phyloP scores from a whole-genome alignment of 2,888 invertebrate genomes.

The Vannuccia rotundouncinata region DNA sequence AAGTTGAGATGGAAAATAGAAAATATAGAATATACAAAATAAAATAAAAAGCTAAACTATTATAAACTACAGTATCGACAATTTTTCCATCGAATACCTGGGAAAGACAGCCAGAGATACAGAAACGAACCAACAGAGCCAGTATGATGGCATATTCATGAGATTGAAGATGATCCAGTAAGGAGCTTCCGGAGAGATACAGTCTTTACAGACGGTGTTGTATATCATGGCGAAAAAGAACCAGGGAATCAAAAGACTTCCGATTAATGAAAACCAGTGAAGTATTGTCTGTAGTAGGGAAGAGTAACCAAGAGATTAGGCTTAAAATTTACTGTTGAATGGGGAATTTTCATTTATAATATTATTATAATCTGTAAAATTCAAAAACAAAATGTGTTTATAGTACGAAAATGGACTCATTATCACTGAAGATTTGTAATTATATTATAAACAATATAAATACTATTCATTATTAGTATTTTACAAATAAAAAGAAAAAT shows the following conservation, averaged over 20 bases:
- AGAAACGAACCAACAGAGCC: conserved; percentile 61
- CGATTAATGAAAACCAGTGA: conserved; percentile 46
- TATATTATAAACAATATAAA: too few species aligned
- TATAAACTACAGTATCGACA: neutral
- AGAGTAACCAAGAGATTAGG: neutral
- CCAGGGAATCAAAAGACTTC: conserved; percentile 69
- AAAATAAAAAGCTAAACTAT: too few species aligned
- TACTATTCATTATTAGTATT: too few species aligned
- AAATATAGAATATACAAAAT: too few species aligned
- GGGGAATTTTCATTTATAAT: too few species aligned
- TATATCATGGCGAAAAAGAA: conserved; percentile 76
- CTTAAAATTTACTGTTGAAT: too few species aligned
- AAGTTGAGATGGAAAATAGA: too few species aligned
- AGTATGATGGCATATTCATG: conserved; percentile 69
- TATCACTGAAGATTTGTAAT: too few species aligned
- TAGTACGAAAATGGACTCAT: too few species aligned
- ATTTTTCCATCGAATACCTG: neutral
- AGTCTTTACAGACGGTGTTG: conserved; percentile 72
- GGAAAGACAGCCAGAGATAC: neutral
- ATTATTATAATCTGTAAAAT: too few species aligned
- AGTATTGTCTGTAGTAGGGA: conserved; percentile 47
- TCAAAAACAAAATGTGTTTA: too few species aligned
- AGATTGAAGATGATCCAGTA: conserved; percentile 78
- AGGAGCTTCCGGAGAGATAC: conserved; percentile 75
- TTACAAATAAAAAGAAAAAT: too few species aligned